These are phyloP conservation scores for Microdon myrmicae DNA, from an alignment of 2,888 invertebrate species.

Conservation along the genomic window DNA sequence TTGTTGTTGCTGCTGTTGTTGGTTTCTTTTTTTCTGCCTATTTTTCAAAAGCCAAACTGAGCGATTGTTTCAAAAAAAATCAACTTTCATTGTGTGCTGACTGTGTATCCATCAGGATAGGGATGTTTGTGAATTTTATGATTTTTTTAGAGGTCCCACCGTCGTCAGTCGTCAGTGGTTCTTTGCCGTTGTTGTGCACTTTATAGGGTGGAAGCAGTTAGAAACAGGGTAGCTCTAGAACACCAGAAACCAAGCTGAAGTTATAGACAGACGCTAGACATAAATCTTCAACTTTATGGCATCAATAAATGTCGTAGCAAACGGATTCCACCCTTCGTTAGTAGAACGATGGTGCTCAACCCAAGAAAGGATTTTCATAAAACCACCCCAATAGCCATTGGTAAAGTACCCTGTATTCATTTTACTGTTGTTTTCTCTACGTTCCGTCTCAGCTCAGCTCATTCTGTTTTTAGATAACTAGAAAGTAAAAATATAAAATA, in stretches of 20 bases:
- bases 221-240: conserved; percentile 15
- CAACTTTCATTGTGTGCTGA: conserved; percentile 23
- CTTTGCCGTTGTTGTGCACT: too few relatives aligned
- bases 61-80: conserved; percentile 29
- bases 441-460: neutral
- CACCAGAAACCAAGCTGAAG: conserved; percentile 43
- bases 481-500: conserved; percentile 18
- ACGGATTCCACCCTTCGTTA: conserved; percentile 52
- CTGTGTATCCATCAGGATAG: conserved; percentile 4
- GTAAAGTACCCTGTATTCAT: conserved; percentile 27
- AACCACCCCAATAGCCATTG: conserved; percentile 41
- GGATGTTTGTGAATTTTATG: conserved; percentile 28
- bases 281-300: conserved; percentile 67
- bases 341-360: conserved; percentile 20
- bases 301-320: conserved; percentile 66
- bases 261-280: conserved; percentile 55
- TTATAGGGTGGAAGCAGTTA: conserved; percentile 21
- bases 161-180: conserved; percentile 7
- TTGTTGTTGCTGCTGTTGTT: too few relatives aligned
- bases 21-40: too few relatives aligned
- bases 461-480: conserved; percentile 19
- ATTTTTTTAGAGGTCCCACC: conserved; percentile 17
- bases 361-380: conserved; percentile 35
- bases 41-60: conserved; percentile 26
- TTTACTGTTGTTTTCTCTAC: too few relatives aligned